A percentile compares a stretch with the other conserved stretches of the same genome.
Evolutionary conservation across 2,113 vertebrate genomes (phyloP).

Genomic region (Hemiprocne comata): DNA sequence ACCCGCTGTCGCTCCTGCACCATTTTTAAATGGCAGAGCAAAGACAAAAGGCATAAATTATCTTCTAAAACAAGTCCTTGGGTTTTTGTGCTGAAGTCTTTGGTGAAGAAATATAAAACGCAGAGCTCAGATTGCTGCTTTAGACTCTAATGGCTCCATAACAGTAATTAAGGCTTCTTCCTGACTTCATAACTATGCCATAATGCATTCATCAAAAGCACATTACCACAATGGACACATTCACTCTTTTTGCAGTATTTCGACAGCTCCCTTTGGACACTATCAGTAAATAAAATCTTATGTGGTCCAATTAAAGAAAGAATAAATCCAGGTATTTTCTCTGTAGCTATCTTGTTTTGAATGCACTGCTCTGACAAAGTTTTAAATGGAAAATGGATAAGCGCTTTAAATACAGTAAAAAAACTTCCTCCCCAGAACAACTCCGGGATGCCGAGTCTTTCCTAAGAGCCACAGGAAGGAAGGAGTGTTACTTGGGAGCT

Average conservation of each 20-base stretch:
- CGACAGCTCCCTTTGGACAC: slow-evolving; percentile 34
- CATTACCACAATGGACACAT: slow-evolving; percentile 32
- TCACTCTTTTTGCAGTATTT: slow-evolving; percentile 32
- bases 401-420: neutral
- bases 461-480: slow-evolving; percentile 20
- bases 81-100: neutral
- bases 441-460: neutral
- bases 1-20: neutral
- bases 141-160: slow-evolving; percentile 57
- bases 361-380: neutral
- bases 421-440: neutral
- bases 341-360: neutral
- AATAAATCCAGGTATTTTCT: slow-evolving; percentile 6
- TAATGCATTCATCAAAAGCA: slow-evolving; percentile 63
- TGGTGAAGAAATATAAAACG: slow-evolving; percentile 3
- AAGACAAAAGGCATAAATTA: slow-evolving; percentile 28
- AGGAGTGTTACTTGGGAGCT: slow-evolving; percentile 4
- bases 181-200: slow-evolving; percentile 43
- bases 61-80: slow-evolving; percentile 15
- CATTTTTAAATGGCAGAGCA: neutral
- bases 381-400: neutral
- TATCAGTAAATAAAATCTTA: slow-evolving; percentile 54
- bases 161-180: slow-evolving; percentile 64
- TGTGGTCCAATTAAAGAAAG: slow-evolving; percentile 43
- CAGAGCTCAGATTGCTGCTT: slow-evolving; percentile 30